Evolutionary conservation across 2,113 vertebrate genomes (phyloP).

Genomic region (Tragulus kanchil): DNA sequence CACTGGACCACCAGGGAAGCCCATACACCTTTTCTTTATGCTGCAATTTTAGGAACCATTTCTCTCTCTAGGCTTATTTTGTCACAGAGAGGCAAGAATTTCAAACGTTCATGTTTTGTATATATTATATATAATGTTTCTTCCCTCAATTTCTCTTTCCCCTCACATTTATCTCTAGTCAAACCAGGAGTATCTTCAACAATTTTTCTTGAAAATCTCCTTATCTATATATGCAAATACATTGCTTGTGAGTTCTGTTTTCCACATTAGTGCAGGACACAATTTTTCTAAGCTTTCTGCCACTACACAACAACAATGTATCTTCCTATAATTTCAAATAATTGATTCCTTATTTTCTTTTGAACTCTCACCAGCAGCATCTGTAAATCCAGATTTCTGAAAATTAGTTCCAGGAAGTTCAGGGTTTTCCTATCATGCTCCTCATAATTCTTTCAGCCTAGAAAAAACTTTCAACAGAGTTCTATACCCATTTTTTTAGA

Average conservation of each 20-base stretch:
- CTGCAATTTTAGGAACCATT: neutral
- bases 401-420: neutral
- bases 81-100: neutral
- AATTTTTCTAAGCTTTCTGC: neutral
- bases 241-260: neutral
- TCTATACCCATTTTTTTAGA: neutral
- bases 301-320: neutral
- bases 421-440: neutral
- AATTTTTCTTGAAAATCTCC: neutral
- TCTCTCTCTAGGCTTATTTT: neutral
- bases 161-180: neutral
- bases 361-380: neutral
- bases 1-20: too few relatives aligned
- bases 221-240: neutral
- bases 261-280: neutral
- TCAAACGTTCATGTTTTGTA: neutral
- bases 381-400: neutral
- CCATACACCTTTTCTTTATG: neutral
- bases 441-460: neutral
- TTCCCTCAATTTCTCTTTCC: neutral
- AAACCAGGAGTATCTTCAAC: neutral
- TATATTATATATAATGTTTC: neutral
- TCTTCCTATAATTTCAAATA: neutral
- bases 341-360: neutral
- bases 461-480: neutral